Base-by-base conservation (phyloP, 1,140 invertebrate genomes). In the Musca vetustissima region DNA sequence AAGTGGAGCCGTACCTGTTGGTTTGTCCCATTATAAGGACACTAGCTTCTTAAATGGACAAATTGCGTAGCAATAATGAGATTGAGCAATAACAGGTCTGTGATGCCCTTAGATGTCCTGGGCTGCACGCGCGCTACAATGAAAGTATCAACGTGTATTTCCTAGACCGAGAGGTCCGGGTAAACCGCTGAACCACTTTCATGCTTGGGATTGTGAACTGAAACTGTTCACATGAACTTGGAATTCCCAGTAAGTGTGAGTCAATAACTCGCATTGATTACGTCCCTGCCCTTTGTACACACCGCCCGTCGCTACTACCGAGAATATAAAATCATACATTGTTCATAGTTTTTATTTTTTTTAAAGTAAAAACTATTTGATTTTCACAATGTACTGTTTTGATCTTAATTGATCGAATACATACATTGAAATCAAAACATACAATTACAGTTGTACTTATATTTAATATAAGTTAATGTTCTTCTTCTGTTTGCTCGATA, bases 221-320 rank as follows among this genome's bases (percentile, higher is more conserved):
- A 85, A 92, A 92, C 89, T 92, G 83, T 92, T 87, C 85, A 86
- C 91, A 86, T 92, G 86, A 93, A 93, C 90, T 88, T 91, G 91
- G 91, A 93, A 93, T 93, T 90, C 90, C 90, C 85, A 92, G 92
- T 93, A 93, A 90, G 89, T 85, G 87, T 87, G 86, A 90, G 90
- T 92, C 90, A 93, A 90, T 84, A 92, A 87, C 90, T 91, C 85
- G 90, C 87, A 88, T 88, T 90, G 59, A 64, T 64, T 64, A 64
- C 59, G 59, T 64, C 59, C 59, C 59, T 64, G 59, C 59, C 64
- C 64, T 66, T 66, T 50, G 64, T 66, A 66, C 64, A 66, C 47
- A 66, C 64, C 64, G 64, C 64, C 64, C 64, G 64, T 66, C 64
- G 64, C 64, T 66, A 66, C 64, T 66, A 66, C 64, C 64, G 64